Evolutionary conservation across 2,888 invertebrate species (phyloP), one percentile per base, ranked within the genome.

Genomic region (Maniola hyperantus): DNA sequence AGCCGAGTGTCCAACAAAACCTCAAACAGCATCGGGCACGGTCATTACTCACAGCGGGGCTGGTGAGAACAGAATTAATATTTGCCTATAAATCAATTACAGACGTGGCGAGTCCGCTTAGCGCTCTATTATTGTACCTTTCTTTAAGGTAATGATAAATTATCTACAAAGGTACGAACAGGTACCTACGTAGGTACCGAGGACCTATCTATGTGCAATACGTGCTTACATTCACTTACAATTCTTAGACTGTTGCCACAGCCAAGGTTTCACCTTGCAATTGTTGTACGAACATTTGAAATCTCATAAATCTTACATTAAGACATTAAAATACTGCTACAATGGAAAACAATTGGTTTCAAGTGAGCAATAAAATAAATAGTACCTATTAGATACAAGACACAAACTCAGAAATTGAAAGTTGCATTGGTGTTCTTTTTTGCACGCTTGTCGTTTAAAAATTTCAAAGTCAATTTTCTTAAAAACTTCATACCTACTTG

Each of bases 41-140:
- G 85, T 83, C 88, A 90, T 90, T 84, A 89, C 79, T 89, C 87
- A 89, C 79, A 64, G 72, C 73, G 78, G 71, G 77, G 75, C 83
- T 80, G 84, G 88, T 84, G 89, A 85, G 89, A 91, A 89, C 85
- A 87, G 87, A 87, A 87, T 87, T 88, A 89, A 89, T 89, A 90
- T 90, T 89, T 89, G 86, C 88, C 89, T 89, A 89, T 89, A 89
- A 89, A 90, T 89, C 88, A 89, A 89, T 89, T 89, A 89, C 76
- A 74, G 81, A 80, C 84, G 80, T 83, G 80, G 80, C 79, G 82
- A 80, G 83, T 71, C 81, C 84, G 82, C 82, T 83, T 84, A 82
- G 81, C 82, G 82, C 83, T 83, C 81, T 85, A 82, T 83, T 85
- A 84, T 85, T 79, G 81, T 79, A 79, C 77, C 79, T 85, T 85